These are phyloP conservation scores for Perognathus longimembris DNA, from an alignment of 2,113 vertebrate genomes.

Conservation along the genomic window DNA sequence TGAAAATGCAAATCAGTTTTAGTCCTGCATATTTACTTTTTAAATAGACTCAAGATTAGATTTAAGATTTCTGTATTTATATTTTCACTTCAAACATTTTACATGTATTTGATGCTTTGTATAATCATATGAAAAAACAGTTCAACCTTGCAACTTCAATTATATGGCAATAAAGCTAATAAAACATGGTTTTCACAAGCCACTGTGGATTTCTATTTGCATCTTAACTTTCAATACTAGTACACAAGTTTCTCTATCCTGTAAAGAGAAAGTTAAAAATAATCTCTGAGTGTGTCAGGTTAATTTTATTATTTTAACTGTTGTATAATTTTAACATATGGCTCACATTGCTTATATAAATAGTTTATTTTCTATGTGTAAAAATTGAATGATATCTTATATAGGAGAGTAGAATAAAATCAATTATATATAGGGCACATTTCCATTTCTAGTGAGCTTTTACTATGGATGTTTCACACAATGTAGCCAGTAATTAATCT, in stretches of 20 bases:
- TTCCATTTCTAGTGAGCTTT: not conserved
- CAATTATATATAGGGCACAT: not conserved
- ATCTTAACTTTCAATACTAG: not conserved
- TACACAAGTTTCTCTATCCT: not conserved
- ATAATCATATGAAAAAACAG: not conserved
- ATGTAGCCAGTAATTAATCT: not conserved
- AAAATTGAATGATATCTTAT: not conserved
- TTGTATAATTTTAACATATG: not conserved
- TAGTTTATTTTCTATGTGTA: no score
- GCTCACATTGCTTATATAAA: not conserved
- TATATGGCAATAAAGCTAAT: not conserved
- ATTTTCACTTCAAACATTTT: not conserved
- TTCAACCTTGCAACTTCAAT: not conserved
- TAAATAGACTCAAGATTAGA: not conserved
- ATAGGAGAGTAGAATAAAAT: no score
- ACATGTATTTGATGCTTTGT: not conserved
- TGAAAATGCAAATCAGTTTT: not conserved
- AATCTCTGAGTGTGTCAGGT: not conserved
- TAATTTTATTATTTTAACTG: not conserved
- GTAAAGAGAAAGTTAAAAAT: not conserved
- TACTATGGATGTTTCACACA: not conserved
- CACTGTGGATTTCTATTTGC: not conserved
- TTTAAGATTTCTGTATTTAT: conserved; percentile 17
- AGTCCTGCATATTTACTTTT: not conserved
- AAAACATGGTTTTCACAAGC: conserved; percentile 18